Evolutionary conservation across 2,797 vertebrate species (phyloP).

Genomic region (Phyllotis vaccarum): DNA sequence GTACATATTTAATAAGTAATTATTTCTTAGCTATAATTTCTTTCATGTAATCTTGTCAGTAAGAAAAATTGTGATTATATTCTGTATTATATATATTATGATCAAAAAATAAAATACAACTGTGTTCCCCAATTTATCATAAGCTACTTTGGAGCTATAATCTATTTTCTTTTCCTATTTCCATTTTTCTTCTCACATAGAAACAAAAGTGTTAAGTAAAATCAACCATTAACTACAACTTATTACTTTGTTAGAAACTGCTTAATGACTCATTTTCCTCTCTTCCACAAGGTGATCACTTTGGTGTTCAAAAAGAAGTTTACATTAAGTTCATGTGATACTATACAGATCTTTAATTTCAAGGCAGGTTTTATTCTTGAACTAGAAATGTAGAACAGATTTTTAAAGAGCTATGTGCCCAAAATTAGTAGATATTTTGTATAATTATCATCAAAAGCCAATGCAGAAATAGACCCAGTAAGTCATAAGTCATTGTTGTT

Average conservation of each 20-base stretch:
- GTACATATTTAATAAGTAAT: conserved; percentile 65
- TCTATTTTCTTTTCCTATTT: conserved; percentile 52
- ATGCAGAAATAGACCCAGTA: background rate
- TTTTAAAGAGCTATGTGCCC: conserved; percentile 31
- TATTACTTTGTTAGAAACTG: conserved; percentile 46
- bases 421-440: conserved; percentile 8
- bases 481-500: conserved; percentile 17
- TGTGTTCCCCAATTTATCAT: conserved; percentile 42
- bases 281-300: conserved; percentile 19
- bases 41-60: conserved; percentile 48
- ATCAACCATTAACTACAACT: conserved; percentile 16
- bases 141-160: conserved; percentile 32
- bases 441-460: conserved; percentile 65
- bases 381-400: conserved; percentile 50
- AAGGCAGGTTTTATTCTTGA: conserved; percentile 48
- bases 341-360: conserved; percentile 58
- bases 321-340: conserved; percentile 61
- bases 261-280: conserved; percentile 46
- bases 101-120: conserved; percentile 27
- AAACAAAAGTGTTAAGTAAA: conserved; percentile 58
- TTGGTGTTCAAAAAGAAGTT: conserved; percentile 55
- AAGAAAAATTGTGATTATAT: conserved; percentile 58
- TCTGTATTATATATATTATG: conserved; percentile 51
- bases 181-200: conserved; percentile 53
- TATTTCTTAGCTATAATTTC: conserved; percentile 62